A percentile compares a stretch with the other conserved stretches of the same genome.
Conservation (phyloP, 92 coral and sea anemone genomes). For the Siderastrea radians region DNA sequence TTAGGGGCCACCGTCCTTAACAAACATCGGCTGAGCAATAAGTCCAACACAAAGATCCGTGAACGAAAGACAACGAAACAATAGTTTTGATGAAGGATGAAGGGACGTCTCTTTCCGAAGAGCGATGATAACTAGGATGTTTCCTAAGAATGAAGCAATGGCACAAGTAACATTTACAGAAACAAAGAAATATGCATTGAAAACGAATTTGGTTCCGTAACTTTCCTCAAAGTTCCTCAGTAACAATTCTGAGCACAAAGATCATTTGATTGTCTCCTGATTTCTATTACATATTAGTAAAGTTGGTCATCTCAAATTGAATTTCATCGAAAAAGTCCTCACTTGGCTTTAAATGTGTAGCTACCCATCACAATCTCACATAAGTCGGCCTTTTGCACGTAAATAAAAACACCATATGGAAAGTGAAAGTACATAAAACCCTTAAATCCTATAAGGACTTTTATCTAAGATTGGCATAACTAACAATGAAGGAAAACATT, state of each 20-base stretch:
- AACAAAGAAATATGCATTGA: background rate
- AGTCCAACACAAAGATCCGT: conserved; percentile 20
- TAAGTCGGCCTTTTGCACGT: no score
- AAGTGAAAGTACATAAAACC: no score
- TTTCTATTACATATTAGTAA: no score
- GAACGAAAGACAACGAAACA: background rate
- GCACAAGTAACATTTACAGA: background rate
- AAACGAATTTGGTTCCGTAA: background rate
- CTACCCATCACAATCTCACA: no score
- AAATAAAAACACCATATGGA: no score
- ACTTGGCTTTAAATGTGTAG: no score
- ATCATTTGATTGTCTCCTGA: background rate
- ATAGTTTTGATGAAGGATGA: conserved; percentile 15
- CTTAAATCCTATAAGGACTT: no score
- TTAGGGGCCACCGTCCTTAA: no score
- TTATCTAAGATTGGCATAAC: no score
- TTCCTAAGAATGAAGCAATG: conserved; percentile 1
- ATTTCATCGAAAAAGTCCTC: no score
- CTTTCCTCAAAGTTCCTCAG: background rate
- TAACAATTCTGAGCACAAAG: background rate
- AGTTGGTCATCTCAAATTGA: no score
- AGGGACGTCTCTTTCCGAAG: conserved; percentile 3
- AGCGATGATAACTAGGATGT: conserved; percentile 1
- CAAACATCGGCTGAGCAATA: background rate
- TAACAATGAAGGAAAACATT: no score